A percentile compares a stretch with the other conserved stretches of the same genome.
Conservation (phyloP, 2,888 invertebrate genomes). For the Eretmocerus hayati region DNA sequence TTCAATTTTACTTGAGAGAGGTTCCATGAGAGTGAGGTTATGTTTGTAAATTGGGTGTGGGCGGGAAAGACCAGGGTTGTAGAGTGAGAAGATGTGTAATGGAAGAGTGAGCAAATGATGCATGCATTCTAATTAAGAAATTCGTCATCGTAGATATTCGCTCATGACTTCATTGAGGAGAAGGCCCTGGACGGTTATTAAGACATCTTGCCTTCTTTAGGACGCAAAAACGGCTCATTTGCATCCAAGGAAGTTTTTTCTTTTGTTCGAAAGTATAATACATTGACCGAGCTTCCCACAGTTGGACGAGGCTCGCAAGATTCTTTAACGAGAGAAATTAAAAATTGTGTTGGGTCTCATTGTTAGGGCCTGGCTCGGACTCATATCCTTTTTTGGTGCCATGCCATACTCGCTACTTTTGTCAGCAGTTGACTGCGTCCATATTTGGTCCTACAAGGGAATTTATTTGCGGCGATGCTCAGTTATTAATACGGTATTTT, state of each 20-base stretch:
- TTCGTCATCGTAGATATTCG: constrained; percentile 30
- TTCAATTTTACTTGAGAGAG: too few relatives aligned
- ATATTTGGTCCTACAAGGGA: too few relatives aligned
- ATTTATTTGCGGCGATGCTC: too few relatives aligned
- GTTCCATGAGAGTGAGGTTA: too few relatives aligned
- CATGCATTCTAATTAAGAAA: constrained; percentile 31
- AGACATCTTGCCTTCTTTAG: neutral
- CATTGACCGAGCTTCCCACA: neutral
- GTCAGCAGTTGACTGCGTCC: too few relatives aligned
- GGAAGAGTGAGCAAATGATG: neutral
- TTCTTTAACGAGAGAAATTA: neutral
- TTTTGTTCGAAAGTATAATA: neutral
- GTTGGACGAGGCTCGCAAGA: neutral
- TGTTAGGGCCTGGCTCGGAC: too few relatives aligned
- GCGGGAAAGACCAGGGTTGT: too few relatives aligned
- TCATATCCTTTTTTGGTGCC: too few relatives aligned
- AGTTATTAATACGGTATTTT: too few relatives aligned
- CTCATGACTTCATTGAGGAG: constrained; percentile 20
- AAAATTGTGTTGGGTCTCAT: neutral
- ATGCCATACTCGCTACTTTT: too few relatives aligned
- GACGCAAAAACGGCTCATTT: constrained; percentile 16
- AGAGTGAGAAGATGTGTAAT: too few relatives aligned
- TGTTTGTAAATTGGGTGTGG: too few relatives aligned
- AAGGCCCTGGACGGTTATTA: constrained; percentile 2
- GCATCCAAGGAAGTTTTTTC: constrained; percentile 9